Evolutionary conservation across 2,888 invertebrate species (phyloP), one percentile per base, ranked within the genome.

Genomic region (Drosophila lacicola): DNA sequence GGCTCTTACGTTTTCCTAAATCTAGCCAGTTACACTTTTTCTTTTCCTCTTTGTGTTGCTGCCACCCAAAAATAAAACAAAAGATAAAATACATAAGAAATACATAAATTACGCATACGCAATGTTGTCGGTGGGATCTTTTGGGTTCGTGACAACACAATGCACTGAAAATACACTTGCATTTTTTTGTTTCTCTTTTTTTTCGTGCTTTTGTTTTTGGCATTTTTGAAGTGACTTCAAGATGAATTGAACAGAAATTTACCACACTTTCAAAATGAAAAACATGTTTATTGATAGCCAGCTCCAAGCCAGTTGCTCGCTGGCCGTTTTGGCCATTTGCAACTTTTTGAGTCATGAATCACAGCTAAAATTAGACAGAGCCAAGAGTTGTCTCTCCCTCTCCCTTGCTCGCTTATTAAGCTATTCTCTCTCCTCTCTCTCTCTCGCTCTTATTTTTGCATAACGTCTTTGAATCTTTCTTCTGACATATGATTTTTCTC

Each of bases 341-440:
- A 61, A 72, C 60, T 67, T 81, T 70, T 58, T 61, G 75, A 67
- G 79, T 67, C 70, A 74, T 84, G 83, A 84, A 82, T 84, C 83
- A 84, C 57, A 60, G 73, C 70, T 85, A 84, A 84, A 89, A 88
- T 84, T 89, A 89, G 83, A 78, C 66, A 69, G 66, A 47, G 55
- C 53, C 39, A 37, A 70, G 55, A 70, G 67, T 69, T 47, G 55
- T 56, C 19, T 37, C 66, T 10, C 14, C 5, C 14, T 42, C 21
- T 10, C 3, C 8, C 29, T 19, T 36, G 10, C 33, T 41, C 49
- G 25, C 42, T 45, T n/a, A 41, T 47, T 42, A 46, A 53, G 58
- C 46, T 45, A 45, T 71, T 34, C 47, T 50, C 29, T 29, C 29
- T 17, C 17, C 17, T 17, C 21, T 29, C 29, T 25, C 6, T 29